phyloP scores from a whole-genome alignment of 1,140 invertebrate species.

The Pseudomyrmex dendroicus region DNA sequence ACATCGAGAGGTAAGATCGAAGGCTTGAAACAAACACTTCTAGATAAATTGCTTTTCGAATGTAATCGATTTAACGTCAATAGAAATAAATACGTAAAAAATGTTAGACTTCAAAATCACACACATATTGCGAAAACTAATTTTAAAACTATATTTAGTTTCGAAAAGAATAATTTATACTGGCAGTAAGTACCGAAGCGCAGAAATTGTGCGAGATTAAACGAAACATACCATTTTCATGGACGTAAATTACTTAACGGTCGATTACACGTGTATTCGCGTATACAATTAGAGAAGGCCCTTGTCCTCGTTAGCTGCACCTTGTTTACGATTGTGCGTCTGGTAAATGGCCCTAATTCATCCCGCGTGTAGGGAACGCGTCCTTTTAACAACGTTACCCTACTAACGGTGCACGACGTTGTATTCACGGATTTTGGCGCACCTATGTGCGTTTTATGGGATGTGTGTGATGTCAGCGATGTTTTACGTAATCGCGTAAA shows the following conservation, averaged over 20 bases:
- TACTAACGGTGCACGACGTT: constrained; percentile 36
- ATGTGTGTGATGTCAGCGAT: constrained; percentile 17
- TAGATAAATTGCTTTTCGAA: constrained; percentile 4
- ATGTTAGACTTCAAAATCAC: not conserved
- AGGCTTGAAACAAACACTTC: not conserved
- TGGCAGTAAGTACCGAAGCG: not conserved
- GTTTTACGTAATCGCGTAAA: constrained; percentile 20
- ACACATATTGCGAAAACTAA: not conserved
- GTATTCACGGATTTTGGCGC: constrained; percentile 49
- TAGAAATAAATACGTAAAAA: not conserved
- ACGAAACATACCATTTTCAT: constrained; percentile 49
- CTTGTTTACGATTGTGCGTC: constrained; percentile 65
- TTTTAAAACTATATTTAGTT: not conserved
- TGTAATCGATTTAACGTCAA: not conserved
- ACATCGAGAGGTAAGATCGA: not conserved
- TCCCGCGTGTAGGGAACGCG: constrained; percentile 37
- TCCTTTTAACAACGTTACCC: constrained; percentile 53
- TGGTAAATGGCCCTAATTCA: constrained; percentile 63
- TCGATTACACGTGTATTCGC: constrained; percentile 65
- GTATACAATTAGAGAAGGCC: constrained; percentile 54
- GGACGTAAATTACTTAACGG: constrained; percentile 67
- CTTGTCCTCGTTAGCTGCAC: constrained; percentile 71
- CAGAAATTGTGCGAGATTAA: constrained; percentile 8
- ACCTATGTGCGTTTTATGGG: constrained; percentile 17
- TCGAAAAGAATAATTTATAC: not conserved